These are phyloP conservation scores for Acheta domesticus DNA, from an alignment of 2,888 invertebrate species.

Conservation along the genomic window DNA sequence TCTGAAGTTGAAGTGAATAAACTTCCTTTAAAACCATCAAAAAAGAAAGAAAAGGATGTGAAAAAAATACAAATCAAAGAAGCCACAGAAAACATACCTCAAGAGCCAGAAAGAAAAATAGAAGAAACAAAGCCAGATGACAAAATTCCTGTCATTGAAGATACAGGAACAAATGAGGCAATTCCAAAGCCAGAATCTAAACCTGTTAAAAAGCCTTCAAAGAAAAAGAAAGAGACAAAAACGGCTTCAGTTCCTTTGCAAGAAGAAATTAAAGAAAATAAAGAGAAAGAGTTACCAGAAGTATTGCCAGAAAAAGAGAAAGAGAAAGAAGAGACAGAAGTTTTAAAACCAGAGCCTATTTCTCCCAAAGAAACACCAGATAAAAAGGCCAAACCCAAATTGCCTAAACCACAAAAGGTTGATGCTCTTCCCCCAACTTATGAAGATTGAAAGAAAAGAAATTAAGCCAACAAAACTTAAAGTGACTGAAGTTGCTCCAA, in stretches of 20 bases:
- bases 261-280: slow-evolving; percentile 36
- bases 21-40: slow-evolving; percentile 12
- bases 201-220: slow-evolving; percentile 36
- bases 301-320: background rate
- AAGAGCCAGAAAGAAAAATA: slow-evolving; percentile 6
- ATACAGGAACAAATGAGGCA: slow-evolving; percentile 42
- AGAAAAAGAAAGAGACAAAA: slow-evolving; percentile 39
- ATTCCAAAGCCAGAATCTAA: slow-evolving; percentile 41
- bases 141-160: slow-evolving; percentile 24
- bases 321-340: background rate
- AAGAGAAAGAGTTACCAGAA: slow-evolving; percentile 20
- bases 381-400: slow-evolving; percentile 28
- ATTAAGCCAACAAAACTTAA: slow-evolving; percentile 38
- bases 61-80: no score
- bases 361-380: background rate
- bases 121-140: slow-evolving; percentile 24
- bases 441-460: slow-evolving; percentile 38
- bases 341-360: slow-evolving; percentile 40
- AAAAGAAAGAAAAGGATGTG: background rate
- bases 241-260: slow-evolving; percentile 21
- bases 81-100: background rate
- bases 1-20: background rate
- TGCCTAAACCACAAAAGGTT: slow-evolving; percentile 30
- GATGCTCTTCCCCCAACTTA: slow-evolving; percentile 27
- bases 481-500: slow-evolving; percentile 35